A percentile compares a stretch with the other conserved stretches of the same genome.
phyloP scores from a whole-genome alignment of 2,113 vertebrate genomes.

The Propithecus coquereli region DNA sequence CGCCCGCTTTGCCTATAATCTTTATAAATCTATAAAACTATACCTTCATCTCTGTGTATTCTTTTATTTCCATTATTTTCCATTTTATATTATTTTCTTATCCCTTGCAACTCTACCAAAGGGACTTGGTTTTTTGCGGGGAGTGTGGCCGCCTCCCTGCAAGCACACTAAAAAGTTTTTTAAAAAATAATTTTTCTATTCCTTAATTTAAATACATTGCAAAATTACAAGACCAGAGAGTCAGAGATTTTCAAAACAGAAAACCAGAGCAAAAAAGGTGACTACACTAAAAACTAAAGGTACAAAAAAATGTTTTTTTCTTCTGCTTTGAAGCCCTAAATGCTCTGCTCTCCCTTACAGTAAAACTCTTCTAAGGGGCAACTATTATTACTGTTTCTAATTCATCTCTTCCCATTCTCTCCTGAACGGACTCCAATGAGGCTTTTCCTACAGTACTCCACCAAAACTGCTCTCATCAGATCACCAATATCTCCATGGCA shows the following conservation, averaged over 20 bases:
- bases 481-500: neutral
- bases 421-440: neutral
- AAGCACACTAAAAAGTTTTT: neutral
- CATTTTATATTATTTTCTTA: too few relatives aligned
- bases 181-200: neutral
- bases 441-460: neutral
- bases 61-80: too few relatives aligned
- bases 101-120: too few relatives aligned
- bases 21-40: too few relatives aligned
- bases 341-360: neutral
- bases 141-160: too few relatives aligned
- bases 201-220: neutral
- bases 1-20: too few relatives aligned
- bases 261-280: neutral
- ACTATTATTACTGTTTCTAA: neutral
- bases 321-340: neutral
- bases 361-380: neutral
- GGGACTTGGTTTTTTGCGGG: too few relatives aligned
- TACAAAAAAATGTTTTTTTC: neutral
- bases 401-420: neutral
- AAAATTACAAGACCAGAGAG: neutral
- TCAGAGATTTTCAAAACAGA: slow-evolving; percentile 9
- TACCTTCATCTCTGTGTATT: too few relatives aligned
- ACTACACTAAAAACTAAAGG: neutral
- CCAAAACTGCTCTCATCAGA: neutral